Conservation (phyloP, 1,140 invertebrate species). For the Brachionus manjavacas region DNA sequence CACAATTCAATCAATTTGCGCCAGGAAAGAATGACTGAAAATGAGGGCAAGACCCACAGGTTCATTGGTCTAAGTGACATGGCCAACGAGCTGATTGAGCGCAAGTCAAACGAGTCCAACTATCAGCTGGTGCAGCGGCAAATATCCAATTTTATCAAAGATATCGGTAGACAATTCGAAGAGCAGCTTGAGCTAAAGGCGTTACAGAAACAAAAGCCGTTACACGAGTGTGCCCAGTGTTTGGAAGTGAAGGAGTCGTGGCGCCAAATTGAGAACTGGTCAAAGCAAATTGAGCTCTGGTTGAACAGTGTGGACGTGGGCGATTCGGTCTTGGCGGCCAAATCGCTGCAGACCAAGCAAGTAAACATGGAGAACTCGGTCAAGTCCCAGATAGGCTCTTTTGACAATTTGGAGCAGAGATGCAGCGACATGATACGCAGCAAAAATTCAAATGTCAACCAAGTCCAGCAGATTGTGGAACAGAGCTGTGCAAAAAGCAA, state of each 20-base stretch:
- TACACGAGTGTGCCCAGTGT: neutral
- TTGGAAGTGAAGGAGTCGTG: neutral
- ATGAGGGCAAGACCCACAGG: neutral
- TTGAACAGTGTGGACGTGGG: neutral
- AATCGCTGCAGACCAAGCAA: neutral
- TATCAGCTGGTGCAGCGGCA: neutral
- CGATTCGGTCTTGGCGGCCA: neutral
- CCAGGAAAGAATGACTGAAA: slow-evolving; percentile 20
- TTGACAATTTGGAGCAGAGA: neutral
- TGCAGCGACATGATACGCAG: neutral
- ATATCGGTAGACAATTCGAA: neutral
- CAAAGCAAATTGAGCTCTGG: neutral
- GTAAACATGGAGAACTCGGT: neutral
- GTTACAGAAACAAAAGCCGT: neutral
- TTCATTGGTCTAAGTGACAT: neutral
- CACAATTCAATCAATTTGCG: slow-evolving; percentile 14
- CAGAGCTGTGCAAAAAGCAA: too few species aligned
- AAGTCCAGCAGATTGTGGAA: neutral
- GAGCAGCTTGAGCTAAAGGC: neutral
- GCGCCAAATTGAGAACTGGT: neutral
- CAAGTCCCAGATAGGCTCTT: neutral
- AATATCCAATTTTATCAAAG: neutral
- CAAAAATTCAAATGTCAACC: neutral
- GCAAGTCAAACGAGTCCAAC: neutral
- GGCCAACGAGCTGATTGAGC: neutral